These are phyloP conservation scores for Himalopsyche kuldschensis DNA, from an alignment of 2,888 invertebrate genomes.

Conservation along the genomic window DNA sequence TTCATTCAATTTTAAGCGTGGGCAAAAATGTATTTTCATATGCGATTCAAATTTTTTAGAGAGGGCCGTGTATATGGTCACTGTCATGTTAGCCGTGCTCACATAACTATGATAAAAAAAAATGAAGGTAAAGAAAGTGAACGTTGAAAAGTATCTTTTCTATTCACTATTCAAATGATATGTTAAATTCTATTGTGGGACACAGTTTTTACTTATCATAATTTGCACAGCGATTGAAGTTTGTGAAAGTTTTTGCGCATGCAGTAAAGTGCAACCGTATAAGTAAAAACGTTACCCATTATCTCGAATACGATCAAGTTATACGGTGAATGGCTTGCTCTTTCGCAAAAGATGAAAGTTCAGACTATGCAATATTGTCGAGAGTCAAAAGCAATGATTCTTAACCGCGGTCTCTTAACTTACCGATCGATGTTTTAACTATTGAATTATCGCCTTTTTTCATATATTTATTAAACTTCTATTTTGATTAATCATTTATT, in stretches of 20 bases:
- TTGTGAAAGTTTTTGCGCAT: not conserved
- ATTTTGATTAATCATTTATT: too few relatives aligned
- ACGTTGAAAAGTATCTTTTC: not conserved
- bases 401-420: too few relatives aligned
- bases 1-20: not conserved
- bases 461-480: too few relatives aligned
- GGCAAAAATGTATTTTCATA: not conserved
- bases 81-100: not conserved
- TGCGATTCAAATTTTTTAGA: not conserved
- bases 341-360: not conserved
- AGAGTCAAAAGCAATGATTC: too few relatives aligned
- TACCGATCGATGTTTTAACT: too few relatives aligned
- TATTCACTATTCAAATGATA: not conserved
- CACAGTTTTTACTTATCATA: not conserved
- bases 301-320: not conserved
- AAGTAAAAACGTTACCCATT: not conserved
- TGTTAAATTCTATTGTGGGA: not conserved
- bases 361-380: not conserved
- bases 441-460: too few relatives aligned
- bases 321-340: not conserved
- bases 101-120: not conserved
- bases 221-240: not conserved
- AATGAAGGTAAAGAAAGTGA: not conserved
- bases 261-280: not conserved
- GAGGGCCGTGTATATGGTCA: not conserved